These are phyloP conservation scores for Tautogolabrus adspersus DNA, from an alignment of 2,113 vertebrate genomes.

Conservation along the genomic window DNA sequence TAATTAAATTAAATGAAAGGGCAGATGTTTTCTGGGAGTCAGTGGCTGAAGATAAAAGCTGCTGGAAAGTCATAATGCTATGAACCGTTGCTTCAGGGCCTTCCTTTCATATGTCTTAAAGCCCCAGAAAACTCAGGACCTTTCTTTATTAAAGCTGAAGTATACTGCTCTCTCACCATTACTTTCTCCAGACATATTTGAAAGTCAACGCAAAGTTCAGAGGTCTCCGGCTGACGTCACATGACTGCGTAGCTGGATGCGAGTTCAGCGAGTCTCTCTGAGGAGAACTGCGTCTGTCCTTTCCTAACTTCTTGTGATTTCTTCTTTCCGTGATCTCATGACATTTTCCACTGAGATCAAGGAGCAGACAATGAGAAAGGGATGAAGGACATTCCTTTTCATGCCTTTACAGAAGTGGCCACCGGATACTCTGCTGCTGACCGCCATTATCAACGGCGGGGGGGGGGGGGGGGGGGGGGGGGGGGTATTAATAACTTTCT, in stretches of 20 bases:
- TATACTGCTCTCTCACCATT: slow-evolving; percentile 45
- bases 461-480: not conserved
- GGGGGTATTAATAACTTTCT: slow-evolving; percentile 77
- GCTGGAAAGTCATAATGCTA: slow-evolving; percentile 31
- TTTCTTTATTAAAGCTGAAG: slow-evolving; percentile 55
- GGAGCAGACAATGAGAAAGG: slow-evolving; percentile 39
- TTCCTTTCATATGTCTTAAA: slow-evolving; percentile 30
- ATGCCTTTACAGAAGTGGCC: slow-evolving; percentile 34
- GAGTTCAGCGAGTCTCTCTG: slow-evolving; percentile 38
- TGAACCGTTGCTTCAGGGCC: slow-evolving; percentile 27
- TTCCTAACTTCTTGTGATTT: slow-evolving; percentile 43
- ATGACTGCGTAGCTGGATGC: slow-evolving; percentile 33
- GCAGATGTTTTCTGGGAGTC: slow-evolving; percentile 4
- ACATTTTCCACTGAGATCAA: slow-evolving; percentile 66
- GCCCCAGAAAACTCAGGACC: slow-evolving; percentile 10
- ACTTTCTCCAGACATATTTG: slow-evolving; percentile 45
- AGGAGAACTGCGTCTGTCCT: slow-evolving; percentile 31
- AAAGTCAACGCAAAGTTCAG: slow-evolving; percentile 29
- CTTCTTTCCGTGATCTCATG: slow-evolving; percentile 68
- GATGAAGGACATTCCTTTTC: slow-evolving; percentile 48
- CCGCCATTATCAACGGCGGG: slow-evolving; percentile 52
- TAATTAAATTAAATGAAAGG: not conserved
- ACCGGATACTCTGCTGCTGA: slow-evolving; percentile 18
- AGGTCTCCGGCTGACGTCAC: slow-evolving; percentile 57
- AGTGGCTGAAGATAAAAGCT: slow-evolving; percentile 18